Base-by-base conservation (phyloP, 1,140 invertebrate species). In the Drosophila pandora region DNA sequence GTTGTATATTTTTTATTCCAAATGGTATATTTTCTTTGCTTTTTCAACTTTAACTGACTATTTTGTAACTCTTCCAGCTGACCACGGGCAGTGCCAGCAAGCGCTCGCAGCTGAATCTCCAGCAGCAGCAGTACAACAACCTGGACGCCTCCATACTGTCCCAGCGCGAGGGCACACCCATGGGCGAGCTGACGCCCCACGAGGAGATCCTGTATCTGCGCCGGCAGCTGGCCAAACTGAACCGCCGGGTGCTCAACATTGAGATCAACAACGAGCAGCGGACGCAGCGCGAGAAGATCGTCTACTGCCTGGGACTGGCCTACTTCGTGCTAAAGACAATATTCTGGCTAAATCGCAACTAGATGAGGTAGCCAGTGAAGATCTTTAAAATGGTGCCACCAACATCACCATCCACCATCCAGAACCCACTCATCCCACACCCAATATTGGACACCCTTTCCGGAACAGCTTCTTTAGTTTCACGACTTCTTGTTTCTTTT, bases 281-380 rank as follows among this genome's bases (percentile, higher is more conserved):
- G 45, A 94, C 96, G 82, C 96, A 97, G 91, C 94, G 95, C 76
- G 96, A 97, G 83, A 96, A 97, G 90, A 94, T 97, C 79, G 92
- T 97, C 73, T 96, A 96, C 91, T 95, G 95, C 61, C 92, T 96
- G 71, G 96, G 96, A 13, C 93, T 97, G 79, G 94, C 96, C 9
- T 98, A 97, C 91, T 94, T 97, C 87, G 92, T 97, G 76, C 93
- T 97, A 58, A 97, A 97, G 94, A 94, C 96, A 60, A 94, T 97
- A 65, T 93, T 96, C 68, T 97, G 96, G 96, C 92, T 97, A 62
- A 96, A 95, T 92, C 94, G 95, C 92, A 93, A 93, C 82, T 94
- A 93, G 92, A 53, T n/a, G 12, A n/a, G 43, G n/a, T 10, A n/a
- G 21, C 21, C 10, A n/a, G 1, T 9, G 30, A 28, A 28, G 21